Conservation (phyloP, 2,113 vertebrate genomes). For the Nanorana parkeri region DNA sequence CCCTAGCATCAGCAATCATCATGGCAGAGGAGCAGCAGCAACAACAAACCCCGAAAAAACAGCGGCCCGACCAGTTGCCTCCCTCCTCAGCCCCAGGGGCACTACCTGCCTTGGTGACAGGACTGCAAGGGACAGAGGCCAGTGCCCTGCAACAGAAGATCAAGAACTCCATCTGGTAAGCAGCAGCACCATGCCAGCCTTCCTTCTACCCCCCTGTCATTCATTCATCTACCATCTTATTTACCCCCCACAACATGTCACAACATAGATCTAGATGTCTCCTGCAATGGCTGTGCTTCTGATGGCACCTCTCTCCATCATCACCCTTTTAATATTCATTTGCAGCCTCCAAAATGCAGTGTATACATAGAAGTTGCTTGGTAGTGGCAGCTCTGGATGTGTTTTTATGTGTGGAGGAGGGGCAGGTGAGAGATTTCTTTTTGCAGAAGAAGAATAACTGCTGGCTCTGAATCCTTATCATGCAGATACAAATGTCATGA, state of each 20-base stretch:
- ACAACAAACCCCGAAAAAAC: slow-evolving; percentile 75
- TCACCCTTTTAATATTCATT: too few species aligned
- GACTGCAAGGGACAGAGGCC: slow-evolving; percentile 87
- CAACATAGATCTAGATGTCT: too few species aligned
- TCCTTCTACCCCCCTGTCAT: slow-evolving; percentile 54
- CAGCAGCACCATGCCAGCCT: slow-evolving; percentile 35
- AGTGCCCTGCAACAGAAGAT: slow-evolving; percentile 89
- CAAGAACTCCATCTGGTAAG: slow-evolving; percentile 95
- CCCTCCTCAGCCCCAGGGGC: slow-evolving; percentile 65
- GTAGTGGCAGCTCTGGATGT: slow-evolving; percentile 33
- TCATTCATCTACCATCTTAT: slow-evolving; percentile 49
- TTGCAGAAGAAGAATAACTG: slow-evolving; percentile 2
- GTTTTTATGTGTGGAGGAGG: slow-evolving; percentile 31
- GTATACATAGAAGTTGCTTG: slow-evolving; percentile 40
- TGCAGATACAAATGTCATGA: too few species aligned
- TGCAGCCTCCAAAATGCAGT: slow-evolving; percentile 6
- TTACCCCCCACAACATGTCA: too few species aligned
- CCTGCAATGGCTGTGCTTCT: too few species aligned
- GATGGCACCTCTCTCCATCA: too few species aligned
- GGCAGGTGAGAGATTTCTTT: slow-evolving; percentile 41
- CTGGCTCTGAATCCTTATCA: too few species aligned
- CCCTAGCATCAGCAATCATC: slow-evolving; percentile 66
- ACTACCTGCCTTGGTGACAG: slow-evolving; percentile 81
- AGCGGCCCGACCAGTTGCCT: slow-evolving; percentile 63
- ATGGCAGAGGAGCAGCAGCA: slow-evolving; percentile 86